Evolutionary conservation across 1,140 invertebrate species (phyloP).

Genomic region (Drosophila leontia): DNA sequence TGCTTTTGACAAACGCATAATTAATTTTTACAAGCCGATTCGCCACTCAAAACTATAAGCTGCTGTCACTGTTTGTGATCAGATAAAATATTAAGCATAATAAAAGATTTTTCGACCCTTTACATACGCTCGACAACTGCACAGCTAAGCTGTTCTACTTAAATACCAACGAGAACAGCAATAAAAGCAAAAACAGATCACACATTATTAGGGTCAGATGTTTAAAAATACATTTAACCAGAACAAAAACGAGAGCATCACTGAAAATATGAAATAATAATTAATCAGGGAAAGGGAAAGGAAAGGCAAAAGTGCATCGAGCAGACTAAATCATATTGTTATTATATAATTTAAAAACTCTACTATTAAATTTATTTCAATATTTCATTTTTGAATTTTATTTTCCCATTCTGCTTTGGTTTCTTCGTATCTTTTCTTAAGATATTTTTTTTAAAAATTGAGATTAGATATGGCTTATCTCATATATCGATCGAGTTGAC

Average conservation of each 20-base stretch:
- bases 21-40: conserved; percentile 31
- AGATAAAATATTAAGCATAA: conserved; percentile 16
- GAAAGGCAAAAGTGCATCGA: neutral
- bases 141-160: conserved; percentile 8
- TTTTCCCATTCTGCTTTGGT: neutral
- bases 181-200: conserved; percentile 25
- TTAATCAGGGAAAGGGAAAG: conserved; percentile 9
- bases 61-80: conserved; percentile 20
- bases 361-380: neutral
- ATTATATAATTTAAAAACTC: neutral
- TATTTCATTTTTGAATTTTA: neutral
- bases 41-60: conserved; percentile 11
- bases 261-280: conserved; percentile 19
- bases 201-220: conserved; percentile 50
- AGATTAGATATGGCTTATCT: conserved; percentile 36
- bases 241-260: conserved; percentile 6
- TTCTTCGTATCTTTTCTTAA: neutral
- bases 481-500: conserved; percentile 22
- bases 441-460: neutral
- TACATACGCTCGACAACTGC: conserved; percentile 28
- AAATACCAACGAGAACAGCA: conserved; percentile 22
- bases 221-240: conserved; percentile 46
- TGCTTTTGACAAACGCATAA: conserved; percentile 48
- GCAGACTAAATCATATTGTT: neutral
- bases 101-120: conserved; percentile 17